Evolutionary conservation across 2,888 invertebrate species (phyloP).

Genomic region (Lithosia quadra): DNA sequence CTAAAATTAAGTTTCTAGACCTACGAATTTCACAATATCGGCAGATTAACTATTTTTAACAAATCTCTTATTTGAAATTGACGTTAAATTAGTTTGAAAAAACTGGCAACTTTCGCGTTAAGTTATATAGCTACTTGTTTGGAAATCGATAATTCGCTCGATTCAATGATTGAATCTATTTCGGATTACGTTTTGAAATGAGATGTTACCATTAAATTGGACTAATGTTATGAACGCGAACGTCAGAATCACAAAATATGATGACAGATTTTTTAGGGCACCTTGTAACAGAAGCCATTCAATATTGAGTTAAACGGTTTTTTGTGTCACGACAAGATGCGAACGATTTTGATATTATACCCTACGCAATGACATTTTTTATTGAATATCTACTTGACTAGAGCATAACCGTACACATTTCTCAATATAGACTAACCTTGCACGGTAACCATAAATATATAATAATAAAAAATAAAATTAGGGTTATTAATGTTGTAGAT

Average conservation of each 20-base stretch:
- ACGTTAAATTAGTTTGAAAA: slow-evolving; percentile 44
- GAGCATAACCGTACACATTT: slow-evolving; percentile 6
- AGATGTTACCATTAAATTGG: slow-evolving; percentile 24
- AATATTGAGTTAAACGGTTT: slow-evolving; percentile 16
- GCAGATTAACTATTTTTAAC: slow-evolving; percentile 20
- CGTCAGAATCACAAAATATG: slow-evolving; percentile 20
- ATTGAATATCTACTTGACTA: not conserved
- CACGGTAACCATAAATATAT: slow-evolving; percentile 9
- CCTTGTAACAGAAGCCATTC: slow-evolving; percentile 5
- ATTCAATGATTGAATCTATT: slow-evolving; percentile 34
- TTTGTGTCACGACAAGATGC: slow-evolving; percentile 5
- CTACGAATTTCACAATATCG: slow-evolving; percentile 20
- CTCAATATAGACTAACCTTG: slow-evolving; percentile 9
- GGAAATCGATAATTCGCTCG: slow-evolving; percentile 31
- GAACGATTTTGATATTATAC: slow-evolving; percentile 5
- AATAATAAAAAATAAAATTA: slow-evolving; percentile 17
- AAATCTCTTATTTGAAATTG: slow-evolving; percentile 33
- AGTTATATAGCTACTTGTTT: slow-evolving; percentile 24
- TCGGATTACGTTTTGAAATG: slow-evolving; percentile 33
- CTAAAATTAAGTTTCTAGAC: slow-evolving; percentile 30
- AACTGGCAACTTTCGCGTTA: slow-evolving; percentile 37
- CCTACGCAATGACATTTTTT: slow-evolving; percentile 6
- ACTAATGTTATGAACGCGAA: slow-evolving; percentile 22
- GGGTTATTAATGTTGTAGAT: slow-evolving; percentile 10
- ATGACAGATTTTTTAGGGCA: slow-evolving; percentile 18